phyloP scores from a whole-genome alignment of 35 echinoderm and acorn worm genomes.

The Anneissia japonica region DNA sequence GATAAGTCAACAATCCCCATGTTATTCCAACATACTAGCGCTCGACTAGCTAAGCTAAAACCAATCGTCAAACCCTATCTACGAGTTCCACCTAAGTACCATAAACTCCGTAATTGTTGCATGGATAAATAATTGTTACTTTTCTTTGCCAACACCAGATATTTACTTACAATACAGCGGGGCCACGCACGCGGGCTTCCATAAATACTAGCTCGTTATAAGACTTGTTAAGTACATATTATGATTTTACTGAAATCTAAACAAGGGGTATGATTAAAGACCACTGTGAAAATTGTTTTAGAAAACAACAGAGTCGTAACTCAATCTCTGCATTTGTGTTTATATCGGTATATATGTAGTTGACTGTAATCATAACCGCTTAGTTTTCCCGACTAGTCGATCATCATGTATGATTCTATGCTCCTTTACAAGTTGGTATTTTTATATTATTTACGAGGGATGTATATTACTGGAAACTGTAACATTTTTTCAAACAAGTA shows the following conservation, averaged over 20 bases:
- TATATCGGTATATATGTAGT: not conserved
- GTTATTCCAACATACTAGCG: not conserved
- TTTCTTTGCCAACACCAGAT: not conserved
- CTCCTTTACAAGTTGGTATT: no score
- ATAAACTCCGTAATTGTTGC: not conserved
- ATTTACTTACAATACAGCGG: not conserved
- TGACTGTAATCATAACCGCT: not conserved
- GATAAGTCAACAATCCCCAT: not conserved
- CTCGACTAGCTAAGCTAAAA: not conserved
- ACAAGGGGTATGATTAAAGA: not conserved
- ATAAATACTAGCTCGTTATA: not conserved
- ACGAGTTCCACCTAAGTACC: not conserved
- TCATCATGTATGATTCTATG: no score
- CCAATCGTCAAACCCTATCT: not conserved
- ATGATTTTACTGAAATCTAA: conserved; percentile 2
- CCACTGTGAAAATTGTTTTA: not conserved
- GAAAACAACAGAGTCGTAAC: not conserved
- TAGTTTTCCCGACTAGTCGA: not conserved
- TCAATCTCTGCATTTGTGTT: not conserved
- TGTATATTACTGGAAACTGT: not conserved
- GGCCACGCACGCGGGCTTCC: not conserved
- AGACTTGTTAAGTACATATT: not conserved
- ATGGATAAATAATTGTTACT: not conserved
- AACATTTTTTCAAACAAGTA: not conserved
- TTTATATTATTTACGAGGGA: not conserved